Evolutionary conservation across 2,888 invertebrate genomes (phyloP), one percentile per base, ranked within the genome.

Genomic region (Anoplius nigerrimus): DNA sequence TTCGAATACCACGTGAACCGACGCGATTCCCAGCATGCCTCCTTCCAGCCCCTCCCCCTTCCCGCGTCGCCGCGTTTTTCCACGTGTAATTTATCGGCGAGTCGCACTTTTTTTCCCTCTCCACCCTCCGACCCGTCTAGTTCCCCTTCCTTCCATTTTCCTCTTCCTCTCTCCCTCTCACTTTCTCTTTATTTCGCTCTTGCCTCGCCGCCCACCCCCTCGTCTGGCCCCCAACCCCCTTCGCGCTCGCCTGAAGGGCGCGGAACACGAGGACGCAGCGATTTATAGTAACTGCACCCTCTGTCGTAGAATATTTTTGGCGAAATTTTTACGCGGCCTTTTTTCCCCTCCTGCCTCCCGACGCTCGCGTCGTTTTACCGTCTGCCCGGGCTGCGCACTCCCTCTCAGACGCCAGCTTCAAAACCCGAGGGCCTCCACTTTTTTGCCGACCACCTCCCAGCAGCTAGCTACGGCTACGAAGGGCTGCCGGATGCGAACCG

Each of bases 241-340:
- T 24, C 18, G 55, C 43, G 20, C 27, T 46, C 34, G 45, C 16
- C 45, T 43, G 54, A 42, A 60, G 64, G 66, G 66, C 53, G 57
- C 72, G 66, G 72, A 71, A 72, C 74, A 75, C 74, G 79, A 75
- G 77, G 75, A 78, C 76, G 76, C 74, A 70, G 75, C 83, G 81
- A 86, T 86, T 86, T 86, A 86, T 85, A 84, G 82, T 82, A 80
- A 84, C 83, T 80, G 81, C 82, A 75, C 77, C 80, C 76, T 65
- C 66, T 74, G 81, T 81, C 79, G 81, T 79, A 80, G 83, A 84
- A 86, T 86, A 86, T 86, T 86, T 86, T 84, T 77, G 81, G 80
- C 65, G 80, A 74, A 82, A 84, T 85, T 86, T 79, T 80, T 80
- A 79, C 73, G 76, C 72, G 66, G 67, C 69, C 72, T 74, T 78